phyloP scores from a whole-genome alignment of 2,797 vertebrate genomes.

The Oophaga sylvatica region DNA sequence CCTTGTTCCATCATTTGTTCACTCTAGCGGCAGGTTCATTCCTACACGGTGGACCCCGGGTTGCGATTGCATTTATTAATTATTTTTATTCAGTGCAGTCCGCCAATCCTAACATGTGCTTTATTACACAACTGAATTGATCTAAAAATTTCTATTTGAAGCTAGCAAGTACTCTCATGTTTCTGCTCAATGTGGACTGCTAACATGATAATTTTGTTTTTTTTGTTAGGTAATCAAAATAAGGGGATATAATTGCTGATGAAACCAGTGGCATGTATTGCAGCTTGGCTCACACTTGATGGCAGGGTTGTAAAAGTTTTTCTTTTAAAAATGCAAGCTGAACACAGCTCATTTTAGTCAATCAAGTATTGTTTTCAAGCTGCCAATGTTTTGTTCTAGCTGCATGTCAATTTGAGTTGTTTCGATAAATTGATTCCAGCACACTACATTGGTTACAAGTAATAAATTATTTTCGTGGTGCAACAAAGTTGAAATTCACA shows the following conservation, averaged over 20 bases:
- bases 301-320: background rate
- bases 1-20: too few species aligned
- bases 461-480: constrained; percentile 30
- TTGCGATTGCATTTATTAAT: too few species aligned
- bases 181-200: background rate
- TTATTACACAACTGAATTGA: too few species aligned
- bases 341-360: background rate
- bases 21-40: too few species aligned
- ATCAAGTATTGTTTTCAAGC: background rate
- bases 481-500: constrained; percentile 1
- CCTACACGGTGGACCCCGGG: too few species aligned
- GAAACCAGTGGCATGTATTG: too few species aligned
- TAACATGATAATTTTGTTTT: background rate
- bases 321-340: background rate
- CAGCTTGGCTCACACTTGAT: background rate
- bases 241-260: too few species aligned
- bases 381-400: background rate
- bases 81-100: too few species aligned
- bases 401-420: background rate
- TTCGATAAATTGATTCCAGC: constrained; percentile 2
- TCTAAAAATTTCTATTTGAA: too few species aligned
- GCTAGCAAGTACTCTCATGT: background rate
- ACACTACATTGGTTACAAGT: background rate
- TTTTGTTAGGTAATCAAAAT: too few species aligned
- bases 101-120: too few species aligned